phyloP scores from a whole-genome alignment of 2,888 invertebrate genomes.

The Conops quadrifasciatus region DNA sequence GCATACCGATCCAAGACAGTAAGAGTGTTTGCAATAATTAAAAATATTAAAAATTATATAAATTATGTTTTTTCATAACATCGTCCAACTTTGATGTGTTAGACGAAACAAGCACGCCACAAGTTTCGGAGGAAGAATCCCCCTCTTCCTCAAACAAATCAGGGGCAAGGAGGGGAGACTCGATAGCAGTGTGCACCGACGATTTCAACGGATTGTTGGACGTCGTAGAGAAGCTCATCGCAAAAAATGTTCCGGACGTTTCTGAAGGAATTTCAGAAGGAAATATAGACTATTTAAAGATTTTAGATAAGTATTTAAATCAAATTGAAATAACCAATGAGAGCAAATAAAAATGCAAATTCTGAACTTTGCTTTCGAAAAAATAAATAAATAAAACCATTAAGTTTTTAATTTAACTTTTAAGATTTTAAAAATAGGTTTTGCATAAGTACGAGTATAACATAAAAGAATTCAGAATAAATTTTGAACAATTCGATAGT shows the following conservation, averaged over 20 bases:
- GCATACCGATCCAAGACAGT: background rate
- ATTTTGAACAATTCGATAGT: no score
- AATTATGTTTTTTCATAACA: conserved; percentile 1
- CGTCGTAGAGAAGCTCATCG: background rate
- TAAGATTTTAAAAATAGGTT: no score
- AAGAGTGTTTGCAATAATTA: background rate
- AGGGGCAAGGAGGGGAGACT: background rate
- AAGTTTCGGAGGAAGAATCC: background rate
- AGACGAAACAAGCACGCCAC: no score
- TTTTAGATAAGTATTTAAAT: background rate
- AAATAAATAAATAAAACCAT: no score
- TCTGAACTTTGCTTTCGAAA: background rate
- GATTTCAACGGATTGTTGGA: background rate
- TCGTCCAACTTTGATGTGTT: background rate
- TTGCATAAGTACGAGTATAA: no score
- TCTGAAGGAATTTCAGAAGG: background rate
- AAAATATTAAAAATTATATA: background rate
- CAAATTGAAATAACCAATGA: background rate
- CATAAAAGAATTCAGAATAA: no score
- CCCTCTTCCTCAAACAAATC: background rate
- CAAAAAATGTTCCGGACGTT: no score
- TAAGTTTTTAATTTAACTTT: no score
- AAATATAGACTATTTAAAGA: background rate
- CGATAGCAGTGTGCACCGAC: background rate
- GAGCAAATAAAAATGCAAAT: background rate